phyloP scores from a whole-genome alignment of 2,797 vertebrate species.

The Trachurus trachurus region DNA sequence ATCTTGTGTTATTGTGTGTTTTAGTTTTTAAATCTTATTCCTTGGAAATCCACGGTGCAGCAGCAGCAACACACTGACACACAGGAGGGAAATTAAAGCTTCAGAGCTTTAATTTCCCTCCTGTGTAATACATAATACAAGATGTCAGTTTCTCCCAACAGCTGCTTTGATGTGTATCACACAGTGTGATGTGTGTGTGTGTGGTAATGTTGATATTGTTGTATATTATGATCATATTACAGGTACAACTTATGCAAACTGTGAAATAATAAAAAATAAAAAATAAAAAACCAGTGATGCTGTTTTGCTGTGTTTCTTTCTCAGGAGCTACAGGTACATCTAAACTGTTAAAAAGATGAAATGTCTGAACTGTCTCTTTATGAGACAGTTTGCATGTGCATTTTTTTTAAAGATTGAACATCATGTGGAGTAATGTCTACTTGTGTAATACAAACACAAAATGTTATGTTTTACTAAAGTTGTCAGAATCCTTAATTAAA shows the following conservation, averaged over 20 bases:
- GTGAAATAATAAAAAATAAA: slow-evolving; percentile 46
- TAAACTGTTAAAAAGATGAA: neutral
- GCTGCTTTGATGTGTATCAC: neutral
- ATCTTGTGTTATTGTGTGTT: neutral
- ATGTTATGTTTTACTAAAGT: neutral
- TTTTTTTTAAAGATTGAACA: neutral
- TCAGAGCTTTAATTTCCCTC: too few relatives aligned
- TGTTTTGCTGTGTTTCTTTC: slow-evolving; percentile 11
- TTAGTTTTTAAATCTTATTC: neutral
- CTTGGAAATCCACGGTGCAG: neutral
- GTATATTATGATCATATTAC: neutral
- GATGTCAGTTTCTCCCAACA: too few relatives aligned
- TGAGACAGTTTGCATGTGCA: neutral
- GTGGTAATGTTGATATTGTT: neutral
- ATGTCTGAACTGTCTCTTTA: neutral
- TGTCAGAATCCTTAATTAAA: too few relatives aligned
- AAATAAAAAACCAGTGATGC: neutral
- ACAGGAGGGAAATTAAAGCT: neutral
- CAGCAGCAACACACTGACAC: neutral
- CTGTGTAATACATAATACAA: too few relatives aligned
- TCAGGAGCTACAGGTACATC: neutral
- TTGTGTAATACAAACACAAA: too few relatives aligned
- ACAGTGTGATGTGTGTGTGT: neutral
- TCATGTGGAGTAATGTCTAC: too few relatives aligned
- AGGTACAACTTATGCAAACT: neutral